Percentiles rank a stretch among this genome's conserved stretches.
phyloP scores from a whole-genome alignment of 1,140 invertebrate genomes.

The Heliconius himera region DNA sequence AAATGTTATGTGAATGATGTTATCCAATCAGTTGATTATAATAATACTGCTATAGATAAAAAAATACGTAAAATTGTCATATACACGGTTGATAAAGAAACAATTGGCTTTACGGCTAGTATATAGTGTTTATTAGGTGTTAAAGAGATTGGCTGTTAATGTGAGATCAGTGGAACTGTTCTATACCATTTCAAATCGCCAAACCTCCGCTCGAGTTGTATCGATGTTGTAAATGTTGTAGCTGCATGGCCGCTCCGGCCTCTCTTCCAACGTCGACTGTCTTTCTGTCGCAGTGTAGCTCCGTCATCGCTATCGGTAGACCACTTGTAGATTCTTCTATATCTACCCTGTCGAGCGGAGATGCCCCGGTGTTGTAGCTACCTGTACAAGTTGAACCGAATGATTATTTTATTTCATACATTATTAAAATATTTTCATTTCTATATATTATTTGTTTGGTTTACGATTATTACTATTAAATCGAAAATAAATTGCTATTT shows the following conservation, averaged over 20 bases:
- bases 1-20: not conserved
- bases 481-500: not conserved
- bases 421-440: too few relatives aligned
- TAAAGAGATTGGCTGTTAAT: slow-evolving; percentile 29
- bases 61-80: not conserved
- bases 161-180: slow-evolving; percentile 41
- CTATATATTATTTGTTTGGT: not conserved
- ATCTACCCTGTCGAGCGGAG: slow-evolving; percentile 75
- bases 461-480: not conserved
- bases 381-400: slow-evolving; percentile 65
- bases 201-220: slow-evolving; percentile 73
- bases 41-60: not conserved
- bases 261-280: slow-evolving; percentile 71
- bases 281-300: slow-evolving; percentile 74
- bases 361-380: slow-evolving; percentile 73
- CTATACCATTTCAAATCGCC: slow-evolving; percentile 77
- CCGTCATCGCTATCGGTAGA: slow-evolving; percentile 73
- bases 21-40: not conserved
- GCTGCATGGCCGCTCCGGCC: slow-evolving; percentile 76
- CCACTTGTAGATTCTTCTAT: slow-evolving; percentile 79
- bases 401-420: slow-evolving; percentile 7
- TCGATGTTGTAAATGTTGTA: slow-evolving; percentile 80
- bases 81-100: not conserved
- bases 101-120: not conserved
- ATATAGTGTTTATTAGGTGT: not conserved